Conservation (phyloP, 2,888 invertebrate genomes). For the Spodoptera littoralis region DNA sequence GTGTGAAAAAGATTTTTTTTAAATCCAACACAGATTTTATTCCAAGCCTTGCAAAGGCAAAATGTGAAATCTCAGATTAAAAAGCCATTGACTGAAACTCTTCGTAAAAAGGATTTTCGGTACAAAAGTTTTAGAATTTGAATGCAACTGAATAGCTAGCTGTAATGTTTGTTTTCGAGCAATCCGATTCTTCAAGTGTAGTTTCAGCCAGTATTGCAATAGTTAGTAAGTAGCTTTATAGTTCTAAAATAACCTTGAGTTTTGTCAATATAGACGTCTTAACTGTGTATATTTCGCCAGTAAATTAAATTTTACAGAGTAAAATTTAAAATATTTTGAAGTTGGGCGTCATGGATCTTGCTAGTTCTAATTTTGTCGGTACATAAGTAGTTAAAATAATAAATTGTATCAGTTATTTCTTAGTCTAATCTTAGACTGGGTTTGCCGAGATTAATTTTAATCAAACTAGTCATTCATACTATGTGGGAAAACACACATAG, state of each 20-base stretch:
- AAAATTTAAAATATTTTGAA: background rate
- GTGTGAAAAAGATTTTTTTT: background rate
- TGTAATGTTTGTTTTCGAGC: constrained; percentile 7
- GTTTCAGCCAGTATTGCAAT: background rate
- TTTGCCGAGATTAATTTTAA: no score
- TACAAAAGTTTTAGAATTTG: constrained; percentile 10
- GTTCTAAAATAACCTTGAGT: background rate
- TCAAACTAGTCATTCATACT: no score
- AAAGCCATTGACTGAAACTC: constrained; percentile 7
- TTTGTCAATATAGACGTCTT: no score
- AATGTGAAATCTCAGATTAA: constrained; percentile 17
- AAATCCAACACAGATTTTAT: background rate
- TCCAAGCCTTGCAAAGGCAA: constrained; percentile 11
- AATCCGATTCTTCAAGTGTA: background rate
- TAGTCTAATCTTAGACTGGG: no score
- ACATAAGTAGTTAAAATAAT: no score
- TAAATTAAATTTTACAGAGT: no score
- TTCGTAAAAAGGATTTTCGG: constrained; percentile 6
- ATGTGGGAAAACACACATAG: no score
- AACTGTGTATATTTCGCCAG: no score
- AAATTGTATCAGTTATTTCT: background rate
- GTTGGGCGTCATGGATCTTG: background rate
- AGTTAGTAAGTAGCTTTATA: background rate
- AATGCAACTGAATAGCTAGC: constrained; percentile 18
- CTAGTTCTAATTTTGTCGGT: no score